phyloP scores from a whole-genome alignment of 37 sponge, comb jelly and placozoan species.

The Halisarca cf. caerulea region DNA sequence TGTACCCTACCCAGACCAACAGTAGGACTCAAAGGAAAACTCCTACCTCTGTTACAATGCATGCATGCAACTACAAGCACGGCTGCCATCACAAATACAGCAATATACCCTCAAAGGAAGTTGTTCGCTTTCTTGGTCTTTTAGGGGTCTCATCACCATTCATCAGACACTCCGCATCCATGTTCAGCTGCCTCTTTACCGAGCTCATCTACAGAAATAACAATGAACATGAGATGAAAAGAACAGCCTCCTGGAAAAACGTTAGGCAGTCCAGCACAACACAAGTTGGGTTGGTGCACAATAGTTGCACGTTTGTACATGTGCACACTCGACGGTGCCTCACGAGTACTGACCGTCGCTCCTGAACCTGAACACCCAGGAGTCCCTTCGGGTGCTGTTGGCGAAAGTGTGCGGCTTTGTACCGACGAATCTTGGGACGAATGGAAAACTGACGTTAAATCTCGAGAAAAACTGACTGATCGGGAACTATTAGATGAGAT shows the following conservation, averaged over 20 bases:
- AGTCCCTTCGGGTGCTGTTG: too few relatives aligned
- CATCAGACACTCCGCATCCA: neutral
- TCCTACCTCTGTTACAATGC: neutral
- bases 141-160: slow-evolving; percentile 17
- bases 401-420: too few relatives aligned
- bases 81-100: neutral
- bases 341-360: neutral
- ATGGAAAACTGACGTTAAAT: neutral
- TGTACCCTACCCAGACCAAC: too few relatives aligned
- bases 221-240: too few relatives aligned
- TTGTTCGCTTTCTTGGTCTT: neutral
- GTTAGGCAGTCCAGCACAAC: too few relatives aligned
- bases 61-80: neutral
- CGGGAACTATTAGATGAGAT: neutral
- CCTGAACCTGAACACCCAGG: neutral
- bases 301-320: too few relatives aligned
- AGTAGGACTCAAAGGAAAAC: too few relatives aligned
- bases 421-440: neutral
- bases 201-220: neutral
- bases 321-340: too few relatives aligned
- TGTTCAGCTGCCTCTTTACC: slow-evolving; percentile 18
- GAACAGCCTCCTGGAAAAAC: neutral
- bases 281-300: too few relatives aligned
- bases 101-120: slow-evolving; percentile 4
- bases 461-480: neutral